Evolutionary conservation across 1,140 invertebrate species (phyloP).

Genomic region (Drosophila ananassae): DNA sequence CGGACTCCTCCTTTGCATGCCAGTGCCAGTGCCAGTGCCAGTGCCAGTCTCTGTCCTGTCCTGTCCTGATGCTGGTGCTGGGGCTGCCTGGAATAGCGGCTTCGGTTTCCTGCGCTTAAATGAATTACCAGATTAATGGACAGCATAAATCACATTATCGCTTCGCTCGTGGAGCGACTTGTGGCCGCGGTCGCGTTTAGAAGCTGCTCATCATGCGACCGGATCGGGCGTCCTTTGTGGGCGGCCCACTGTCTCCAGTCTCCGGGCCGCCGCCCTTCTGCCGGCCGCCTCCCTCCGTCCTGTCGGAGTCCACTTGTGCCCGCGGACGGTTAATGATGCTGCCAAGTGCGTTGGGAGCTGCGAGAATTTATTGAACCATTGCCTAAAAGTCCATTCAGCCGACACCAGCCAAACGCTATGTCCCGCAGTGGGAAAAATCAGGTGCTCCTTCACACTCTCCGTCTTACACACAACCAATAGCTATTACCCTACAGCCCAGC

Average conservation of each 20-base stretch:
- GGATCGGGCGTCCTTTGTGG: slow-evolving; percentile 68
- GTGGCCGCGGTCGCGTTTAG: slow-evolving; percentile 66
- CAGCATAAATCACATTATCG: slow-evolving; percentile 84
- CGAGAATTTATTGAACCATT: slow-evolving; percentile 83
- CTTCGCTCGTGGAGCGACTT: slow-evolving; percentile 74
- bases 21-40: neutral
- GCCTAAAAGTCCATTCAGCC: slow-evolving; percentile 71
- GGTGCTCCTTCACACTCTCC: too few relatives aligned
- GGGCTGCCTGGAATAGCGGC: slow-evolving; percentile 37
- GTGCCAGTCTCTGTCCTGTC: too few relatives aligned
- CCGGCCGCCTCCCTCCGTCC: slow-evolving; percentile 17
- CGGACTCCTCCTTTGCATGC: slow-evolving; percentile 13
- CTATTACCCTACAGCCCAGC: too few relatives aligned
- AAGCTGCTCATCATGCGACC: slow-evolving; percentile 61
- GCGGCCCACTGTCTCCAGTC: slow-evolving; percentile 51
- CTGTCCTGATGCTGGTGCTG: slow-evolving; percentile 1
- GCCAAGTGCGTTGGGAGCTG: slow-evolving; percentile 58
- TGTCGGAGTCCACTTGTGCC: slow-evolving; percentile 40
- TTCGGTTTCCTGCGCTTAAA: slow-evolving; percentile 79
- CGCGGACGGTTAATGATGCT: slow-evolving; percentile 71
- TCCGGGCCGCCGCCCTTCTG: too few relatives aligned
- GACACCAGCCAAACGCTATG: slow-evolving; percentile 46
- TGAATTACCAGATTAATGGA: slow-evolving; percentile 84
- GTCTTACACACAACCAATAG: too few relatives aligned
- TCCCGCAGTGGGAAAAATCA: neutral